phyloP scores from a whole-genome alignment of 2,888 invertebrate species.

The Poecilobothrus nobilitatus region DNA sequence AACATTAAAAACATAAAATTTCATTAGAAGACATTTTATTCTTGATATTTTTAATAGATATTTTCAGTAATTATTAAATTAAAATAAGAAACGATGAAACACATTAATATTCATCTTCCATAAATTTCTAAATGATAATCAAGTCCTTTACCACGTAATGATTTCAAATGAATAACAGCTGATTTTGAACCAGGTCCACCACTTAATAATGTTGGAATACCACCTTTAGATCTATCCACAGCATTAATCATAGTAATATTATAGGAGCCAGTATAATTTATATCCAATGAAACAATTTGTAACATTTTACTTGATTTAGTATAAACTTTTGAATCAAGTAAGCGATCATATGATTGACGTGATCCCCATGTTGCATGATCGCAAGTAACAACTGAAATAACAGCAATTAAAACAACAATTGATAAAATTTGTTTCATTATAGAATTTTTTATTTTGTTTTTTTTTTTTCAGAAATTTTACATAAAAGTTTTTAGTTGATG shows the following conservation, averaged over 20 bases:
- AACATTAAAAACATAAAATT: too few species aligned
- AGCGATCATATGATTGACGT: not conserved
- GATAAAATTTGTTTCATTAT: too few species aligned
- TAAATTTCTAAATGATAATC: slow-evolving; percentile 40
- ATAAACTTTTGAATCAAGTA: not conserved
- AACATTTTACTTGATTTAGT: not conserved
- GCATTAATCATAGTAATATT: slow-evolving; percentile 15
- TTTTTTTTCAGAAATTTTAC: too few species aligned
- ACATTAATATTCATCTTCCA: slow-evolving; percentile 23
- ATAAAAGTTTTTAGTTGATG: too few species aligned
- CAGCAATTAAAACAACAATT: too few species aligned
- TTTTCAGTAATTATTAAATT: too few species aligned
- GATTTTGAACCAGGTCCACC: slow-evolving; percentile 37
- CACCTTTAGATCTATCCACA: slow-evolving; percentile 33
- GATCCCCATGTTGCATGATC: not conserved
- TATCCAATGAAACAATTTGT: not conserved
- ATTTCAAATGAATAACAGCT: slow-evolving; percentile 36
- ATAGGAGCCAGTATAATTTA: not conserved
- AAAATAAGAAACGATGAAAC: too few species aligned
- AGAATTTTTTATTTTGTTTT: too few species aligned
- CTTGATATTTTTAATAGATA: too few species aligned
- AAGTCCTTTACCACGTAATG: slow-evolving; percentile 36
- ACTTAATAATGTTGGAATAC: slow-evolving; percentile 29
- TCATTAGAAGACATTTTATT: too few species aligned
- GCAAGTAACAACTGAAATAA: too few species aligned